A percentile compares a stretch with the other conserved stretches of the same genome.
phyloP scores from a whole-genome alignment of 92 coral and sea anemone genomes.

The Epizoanthus illoricatus region DNA sequence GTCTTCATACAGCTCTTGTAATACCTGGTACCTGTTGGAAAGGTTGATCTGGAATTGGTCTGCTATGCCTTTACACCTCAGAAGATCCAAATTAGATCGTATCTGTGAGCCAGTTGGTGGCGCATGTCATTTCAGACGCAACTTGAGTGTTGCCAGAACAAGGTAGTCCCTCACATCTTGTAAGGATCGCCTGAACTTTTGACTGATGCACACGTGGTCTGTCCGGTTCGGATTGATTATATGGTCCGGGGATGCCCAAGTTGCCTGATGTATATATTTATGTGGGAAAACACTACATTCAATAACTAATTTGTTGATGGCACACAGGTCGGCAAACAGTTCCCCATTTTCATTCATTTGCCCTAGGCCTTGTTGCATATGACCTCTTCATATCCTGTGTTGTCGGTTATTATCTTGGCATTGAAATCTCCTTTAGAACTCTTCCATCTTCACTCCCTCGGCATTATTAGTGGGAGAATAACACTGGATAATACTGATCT shows the following conservation, averaged over 20 bases:
- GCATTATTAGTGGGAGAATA: too few relatives aligned
- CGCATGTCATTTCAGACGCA: too few relatives aligned
- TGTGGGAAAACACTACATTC: constrained; percentile 9
- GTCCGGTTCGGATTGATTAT: background rate
- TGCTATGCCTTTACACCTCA: too few relatives aligned
- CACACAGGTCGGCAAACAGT: background rate
- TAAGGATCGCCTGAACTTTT: constrained; percentile 16
- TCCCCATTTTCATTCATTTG: too few relatives aligned
- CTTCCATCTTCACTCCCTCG: too few relatives aligned
- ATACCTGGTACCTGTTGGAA: background rate
- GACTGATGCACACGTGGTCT: constrained; percentile 7
- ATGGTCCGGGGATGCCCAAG: constrained; percentile 14
- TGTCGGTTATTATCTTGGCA: background rate
- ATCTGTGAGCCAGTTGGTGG: too few relatives aligned
- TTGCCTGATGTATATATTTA: background rate
- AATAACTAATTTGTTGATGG: background rate
- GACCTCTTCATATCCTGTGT: too few relatives aligned
- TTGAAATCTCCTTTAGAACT: background rate
- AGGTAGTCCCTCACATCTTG: background rate
- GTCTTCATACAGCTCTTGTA: background rate
- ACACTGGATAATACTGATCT: too few relatives aligned
- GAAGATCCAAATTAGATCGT: too few relatives aligned
- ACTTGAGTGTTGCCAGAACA: too few relatives aligned
- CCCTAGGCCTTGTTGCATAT: too few relatives aligned
- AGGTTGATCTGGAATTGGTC: too few relatives aligned